phyloP scores from a whole-genome alignment of 2,797 vertebrate species.

The Ataeniobius toweri region DNA sequence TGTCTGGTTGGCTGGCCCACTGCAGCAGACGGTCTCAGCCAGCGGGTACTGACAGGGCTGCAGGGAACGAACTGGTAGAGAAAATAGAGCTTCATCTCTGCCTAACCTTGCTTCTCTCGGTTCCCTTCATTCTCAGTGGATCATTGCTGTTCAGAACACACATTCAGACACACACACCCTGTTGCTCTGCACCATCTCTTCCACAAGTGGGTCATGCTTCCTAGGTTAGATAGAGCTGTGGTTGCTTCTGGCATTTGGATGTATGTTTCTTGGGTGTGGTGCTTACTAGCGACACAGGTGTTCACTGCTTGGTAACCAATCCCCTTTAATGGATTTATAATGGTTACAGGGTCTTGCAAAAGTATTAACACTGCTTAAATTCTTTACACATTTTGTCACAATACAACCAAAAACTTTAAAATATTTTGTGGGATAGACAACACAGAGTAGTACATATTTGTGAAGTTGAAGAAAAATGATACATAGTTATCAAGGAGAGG shows the following conservation, averaged over 20 bases:
- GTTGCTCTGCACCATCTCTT: conserved; percentile 35
- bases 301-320: conserved; percentile 43
- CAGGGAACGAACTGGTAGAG: conserved; percentile 34
- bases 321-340: conserved; percentile 46
- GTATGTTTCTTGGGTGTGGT: neutral
- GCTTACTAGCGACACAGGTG: conserved; percentile 68
- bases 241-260: conserved; percentile 41
- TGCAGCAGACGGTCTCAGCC: conserved; percentile 71
- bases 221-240: conserved; percentile 61
- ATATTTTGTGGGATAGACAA: too few relatives aligned
- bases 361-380: neutral
- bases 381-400: neutral
- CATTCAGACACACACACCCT: neutral
- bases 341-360: conserved; percentile 13
- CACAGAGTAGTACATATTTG: too few relatives aligned
- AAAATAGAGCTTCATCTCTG: conserved; percentile 49
- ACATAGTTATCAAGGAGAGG: too few relatives aligned
- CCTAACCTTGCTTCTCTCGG: conserved; percentile 45
- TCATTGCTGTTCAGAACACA: neutral
- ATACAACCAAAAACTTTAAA: too few relatives aligned
- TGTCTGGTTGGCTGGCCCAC: conserved; percentile 72
- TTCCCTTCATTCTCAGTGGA: conserved; percentile 10
- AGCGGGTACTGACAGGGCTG: conserved; percentile 50
- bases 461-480: too few relatives aligned
- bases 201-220: conserved; percentile 76